Evolutionary conservation across 2,888 invertebrate species (phyloP), one percentile per base, ranked within the genome.

Genomic region (Rhodophaea formosa): DNA sequence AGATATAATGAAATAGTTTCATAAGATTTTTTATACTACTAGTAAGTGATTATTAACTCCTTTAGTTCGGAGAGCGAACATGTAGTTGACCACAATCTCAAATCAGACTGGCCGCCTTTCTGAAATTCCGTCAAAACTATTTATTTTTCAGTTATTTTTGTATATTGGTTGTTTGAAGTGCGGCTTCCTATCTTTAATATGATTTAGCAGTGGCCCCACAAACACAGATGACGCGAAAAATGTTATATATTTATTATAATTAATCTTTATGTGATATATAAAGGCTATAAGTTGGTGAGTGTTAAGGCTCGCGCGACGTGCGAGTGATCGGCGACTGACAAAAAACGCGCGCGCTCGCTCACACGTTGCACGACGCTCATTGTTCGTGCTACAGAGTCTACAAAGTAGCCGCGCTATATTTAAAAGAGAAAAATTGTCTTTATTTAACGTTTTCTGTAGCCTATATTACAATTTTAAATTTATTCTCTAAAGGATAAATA

Each of bases 231-330:
- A 72, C 69, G 69, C 64, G 72, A 75, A 75, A 67, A 55, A 68
- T 74, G 76, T 74, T 74, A 68, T 77, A 39, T 51, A 74, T 76
- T 78, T 82, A 75, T 84, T 73, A 77, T 79, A 81, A 74, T 84
- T 78, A 81, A 80, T 74, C 79, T 61, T 78, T 79, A 82, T 87
- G 88, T 88, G 87, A 88, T 88, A 87, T 84, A 69, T 77, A 79
- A 75, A 69, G 82, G 80, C 79, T 84, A 82, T 80, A 81, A 77
- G 74, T 80, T 80, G 77, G 77, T 80, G 79, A 70, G 60, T 62
- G 62, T 57, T 35, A 55, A 32, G 42, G 57, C 54, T 62, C 47
- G 54, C 29, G 62, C 61, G 62, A 65, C 62, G 23, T 23, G 23
- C 23, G 23, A 23, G 23, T 23, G 23, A 23, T 23, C 23, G 23